These are phyloP conservation scores for Ophonus ardosiacus DNA, from an alignment of 2,888 invertebrate genomes.

Conservation along the genomic window DNA sequence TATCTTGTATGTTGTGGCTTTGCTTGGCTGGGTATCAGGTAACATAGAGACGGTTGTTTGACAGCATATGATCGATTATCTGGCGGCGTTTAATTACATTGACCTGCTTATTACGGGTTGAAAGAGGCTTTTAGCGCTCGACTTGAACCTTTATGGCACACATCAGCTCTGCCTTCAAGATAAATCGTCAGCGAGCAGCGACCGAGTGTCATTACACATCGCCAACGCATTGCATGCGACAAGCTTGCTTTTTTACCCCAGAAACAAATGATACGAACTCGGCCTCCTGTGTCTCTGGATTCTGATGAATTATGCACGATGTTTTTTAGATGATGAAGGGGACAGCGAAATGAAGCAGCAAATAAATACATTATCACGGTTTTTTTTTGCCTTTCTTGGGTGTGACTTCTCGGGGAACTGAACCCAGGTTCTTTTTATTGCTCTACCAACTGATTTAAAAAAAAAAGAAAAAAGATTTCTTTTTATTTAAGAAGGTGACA, in stretches of 20 bases:
- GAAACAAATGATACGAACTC: slow-evolving; percentile 30
- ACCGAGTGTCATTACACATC: background rate
- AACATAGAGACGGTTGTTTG: background rate
- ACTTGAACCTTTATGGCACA: slow-evolving; percentile 26
- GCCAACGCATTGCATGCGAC: background rate
- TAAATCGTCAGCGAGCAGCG: slow-evolving; percentile 18
- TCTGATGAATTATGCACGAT: slow-evolving; percentile 8
- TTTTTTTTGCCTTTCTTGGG: no score
- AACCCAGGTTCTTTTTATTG: no score
- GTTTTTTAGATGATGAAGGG: no score
- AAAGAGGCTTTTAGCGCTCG: slow-evolving; percentile 27
- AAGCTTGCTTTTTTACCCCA: background rate
- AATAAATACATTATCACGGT: no score
- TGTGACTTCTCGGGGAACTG: no score
- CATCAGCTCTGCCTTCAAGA: slow-evolving; percentile 9
- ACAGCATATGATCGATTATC: slow-evolving; percentile 47
- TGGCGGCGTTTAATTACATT: slow-evolving; percentile 45
- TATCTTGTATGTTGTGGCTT: background rate
- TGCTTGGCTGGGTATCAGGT: background rate
- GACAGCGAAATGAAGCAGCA: no score
- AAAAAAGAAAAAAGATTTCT: no score
- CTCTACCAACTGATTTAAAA: no score
- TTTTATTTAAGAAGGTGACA: no score
- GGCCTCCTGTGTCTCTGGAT: slow-evolving; percentile 9
- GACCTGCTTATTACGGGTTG: slow-evolving; percentile 32